These are phyloP conservation scores for Stictonetta naevosa DNA, from an alignment of 2,113 vertebrate species.

Conservation along the genomic window DNA sequence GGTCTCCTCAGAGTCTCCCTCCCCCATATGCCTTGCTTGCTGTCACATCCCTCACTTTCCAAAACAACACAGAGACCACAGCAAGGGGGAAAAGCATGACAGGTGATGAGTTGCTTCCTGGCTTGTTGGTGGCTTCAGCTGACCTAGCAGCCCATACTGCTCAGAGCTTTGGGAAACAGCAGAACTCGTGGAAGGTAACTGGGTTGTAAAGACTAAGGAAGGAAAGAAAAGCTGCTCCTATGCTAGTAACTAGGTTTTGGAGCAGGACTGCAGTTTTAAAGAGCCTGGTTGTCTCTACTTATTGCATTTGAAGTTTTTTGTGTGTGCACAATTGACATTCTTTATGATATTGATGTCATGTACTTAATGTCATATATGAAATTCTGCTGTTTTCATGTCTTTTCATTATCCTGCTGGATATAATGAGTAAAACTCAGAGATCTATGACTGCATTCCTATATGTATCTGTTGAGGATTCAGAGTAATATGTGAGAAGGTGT, in stretches of 20 bases:
- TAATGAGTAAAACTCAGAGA: neutral
- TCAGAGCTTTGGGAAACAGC: neutral
- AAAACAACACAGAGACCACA: neutral
- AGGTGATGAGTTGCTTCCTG: neutral
- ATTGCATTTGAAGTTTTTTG: neutral
- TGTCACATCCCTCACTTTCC: neutral
- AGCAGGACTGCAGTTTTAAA: neutral
- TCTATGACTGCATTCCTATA: neutral
- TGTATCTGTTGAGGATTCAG: neutral
- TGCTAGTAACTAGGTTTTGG: neutral
- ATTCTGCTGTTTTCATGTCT: neutral
- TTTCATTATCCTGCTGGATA: neutral
- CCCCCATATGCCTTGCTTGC: no score
- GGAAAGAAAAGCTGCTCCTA: neutral
- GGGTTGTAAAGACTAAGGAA: neutral
- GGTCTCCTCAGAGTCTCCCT: neutral
- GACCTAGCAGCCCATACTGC: neutral
- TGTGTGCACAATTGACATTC: neutral
- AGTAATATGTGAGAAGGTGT: accelerated
- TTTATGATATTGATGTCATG: neutral
- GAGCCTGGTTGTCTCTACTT: neutral
- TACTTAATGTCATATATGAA: neutral
- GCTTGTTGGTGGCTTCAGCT: neutral
- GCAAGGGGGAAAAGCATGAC: neutral
- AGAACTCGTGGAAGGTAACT: neutral